Evolutionary conservation across 2,888 invertebrate species (phyloP).

Genomic region (Drosophila basisetae): DNA sequence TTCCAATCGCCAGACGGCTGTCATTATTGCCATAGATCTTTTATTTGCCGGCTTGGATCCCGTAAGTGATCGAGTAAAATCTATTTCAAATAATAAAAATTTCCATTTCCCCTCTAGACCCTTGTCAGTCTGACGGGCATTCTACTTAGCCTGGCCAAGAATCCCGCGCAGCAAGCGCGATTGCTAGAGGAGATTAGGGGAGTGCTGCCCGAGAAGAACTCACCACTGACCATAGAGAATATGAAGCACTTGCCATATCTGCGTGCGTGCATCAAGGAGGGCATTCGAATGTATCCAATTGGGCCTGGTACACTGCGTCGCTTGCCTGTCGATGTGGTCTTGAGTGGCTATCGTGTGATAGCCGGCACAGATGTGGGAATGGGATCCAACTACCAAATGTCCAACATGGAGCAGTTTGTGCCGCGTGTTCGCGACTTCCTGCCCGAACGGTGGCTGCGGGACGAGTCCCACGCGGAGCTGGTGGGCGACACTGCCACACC

Average conservation of each 20-base stretch:
- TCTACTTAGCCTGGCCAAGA: constrained; percentile 88
- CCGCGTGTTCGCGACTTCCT: constrained; percentile 88
- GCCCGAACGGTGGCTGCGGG: constrained; percentile 91
- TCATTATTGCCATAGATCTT: constrained; percentile 90
- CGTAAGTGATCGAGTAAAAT: constrained; percentile 85
- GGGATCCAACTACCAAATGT: constrained; percentile 88
- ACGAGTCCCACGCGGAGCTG: constrained; percentile 39
- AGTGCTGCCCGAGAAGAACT: constrained; percentile 84
- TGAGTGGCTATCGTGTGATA: constrained; percentile 88
- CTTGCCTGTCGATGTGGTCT: constrained; percentile 87
- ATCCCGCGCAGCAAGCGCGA: constrained; percentile 88
- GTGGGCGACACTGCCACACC: constrained; percentile 69
- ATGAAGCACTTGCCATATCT: constrained; percentile 87
- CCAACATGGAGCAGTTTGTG: constrained; percentile 88
- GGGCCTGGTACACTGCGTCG: constrained; percentile 87
- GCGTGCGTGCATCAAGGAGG: constrained; percentile 91
- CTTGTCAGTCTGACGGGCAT: constrained; percentile 86
- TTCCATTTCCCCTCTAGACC: constrained; percentile 44
- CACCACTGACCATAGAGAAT: constrained; percentile 85
- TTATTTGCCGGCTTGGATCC: constrained; percentile 90
- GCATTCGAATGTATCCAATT: constrained; percentile 88
- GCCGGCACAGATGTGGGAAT: constrained; percentile 90
- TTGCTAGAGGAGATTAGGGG: constrained; percentile 87
- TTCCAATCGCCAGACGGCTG: constrained; percentile 88
- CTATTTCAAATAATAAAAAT: rapidly evolving